Conservation (phyloP, 2,888 invertebrate species). For the Drosophila birchii region DNA sequence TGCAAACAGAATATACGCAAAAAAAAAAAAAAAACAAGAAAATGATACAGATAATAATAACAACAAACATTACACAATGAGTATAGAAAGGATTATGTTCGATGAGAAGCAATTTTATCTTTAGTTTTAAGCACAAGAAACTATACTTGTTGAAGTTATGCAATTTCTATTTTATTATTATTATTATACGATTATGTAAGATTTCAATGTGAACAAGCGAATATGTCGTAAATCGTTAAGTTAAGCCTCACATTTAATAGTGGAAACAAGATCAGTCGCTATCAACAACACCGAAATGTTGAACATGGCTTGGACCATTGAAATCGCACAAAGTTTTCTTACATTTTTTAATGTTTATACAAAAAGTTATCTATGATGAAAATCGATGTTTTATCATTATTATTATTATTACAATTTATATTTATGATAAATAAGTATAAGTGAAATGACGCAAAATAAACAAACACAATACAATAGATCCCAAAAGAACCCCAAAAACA, state of each 20-base stretch:
- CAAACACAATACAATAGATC: slow-evolving; percentile 60
- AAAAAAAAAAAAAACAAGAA: slow-evolving; percentile 1
- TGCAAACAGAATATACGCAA: slow-evolving; percentile 25
- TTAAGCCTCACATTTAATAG: slow-evolving; percentile 23
- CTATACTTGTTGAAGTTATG: slow-evolving; percentile 68
- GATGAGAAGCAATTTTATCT: slow-evolving; percentile 74
- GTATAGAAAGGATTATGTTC: slow-evolving; percentile 60
- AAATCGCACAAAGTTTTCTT: slow-evolving; percentile 60
- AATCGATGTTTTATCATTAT: slow-evolving; percentile 66
- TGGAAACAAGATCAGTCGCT: slow-evolving; percentile 37
- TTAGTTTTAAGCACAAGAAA: slow-evolving; percentile 73
- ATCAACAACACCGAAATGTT: slow-evolving; percentile 29
- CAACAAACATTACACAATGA: slow-evolving; percentile 27
- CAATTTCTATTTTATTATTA: slow-evolving; percentile 63
- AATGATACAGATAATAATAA: slow-evolving; percentile 1
- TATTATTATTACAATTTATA: slow-evolving; percentile 76
- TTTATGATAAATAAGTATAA: slow-evolving; percentile 74
- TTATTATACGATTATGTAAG: slow-evolving; percentile 50
- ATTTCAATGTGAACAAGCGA: slow-evolving; percentile 48
- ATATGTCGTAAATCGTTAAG: slow-evolving; percentile 64
- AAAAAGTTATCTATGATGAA: slow-evolving; percentile 51
- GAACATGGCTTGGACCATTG: slow-evolving; percentile 36
- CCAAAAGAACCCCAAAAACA: slow-evolving; percentile 40
- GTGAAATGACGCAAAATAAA: slow-evolving; percentile 77
- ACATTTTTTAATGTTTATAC: slow-evolving; percentile 69